Percentiles rank a stretch among this genome's conserved stretches.
Evolutionary conservation across 2,797 vertebrate genomes (phyloP).

Genomic region (Anas bernieri): DNA sequence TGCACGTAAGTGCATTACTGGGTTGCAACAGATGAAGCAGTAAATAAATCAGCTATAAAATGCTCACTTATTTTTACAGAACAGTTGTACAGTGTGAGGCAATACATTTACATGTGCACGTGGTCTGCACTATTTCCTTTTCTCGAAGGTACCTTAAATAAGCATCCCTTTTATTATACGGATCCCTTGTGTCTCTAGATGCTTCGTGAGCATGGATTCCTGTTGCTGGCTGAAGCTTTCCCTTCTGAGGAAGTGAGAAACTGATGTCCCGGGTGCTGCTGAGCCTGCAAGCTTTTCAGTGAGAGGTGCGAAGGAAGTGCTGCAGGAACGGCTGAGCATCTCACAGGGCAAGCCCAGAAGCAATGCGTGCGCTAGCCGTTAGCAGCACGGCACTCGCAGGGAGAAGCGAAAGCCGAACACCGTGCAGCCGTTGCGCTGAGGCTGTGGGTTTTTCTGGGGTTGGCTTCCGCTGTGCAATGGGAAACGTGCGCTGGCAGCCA

Average conservation of each 20-base stretch:
- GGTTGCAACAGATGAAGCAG: neutral
- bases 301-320: neutral
- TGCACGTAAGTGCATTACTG: accelerated
- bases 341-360: accelerated
- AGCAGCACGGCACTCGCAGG: accelerated
- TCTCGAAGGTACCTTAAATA: neutral
- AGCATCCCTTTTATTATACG: neutral
- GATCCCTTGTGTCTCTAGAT: neutral
- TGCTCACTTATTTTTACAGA: accelerated
- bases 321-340: neutral
- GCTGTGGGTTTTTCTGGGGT: neutral
- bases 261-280: accelerated
- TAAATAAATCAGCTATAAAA: neutral
- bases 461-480: neutral
- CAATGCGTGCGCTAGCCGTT: neutral
- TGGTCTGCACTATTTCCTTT: neutral
- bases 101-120: accelerated
- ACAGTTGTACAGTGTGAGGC: neutral
- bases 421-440: neutral
- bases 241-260: neutral
- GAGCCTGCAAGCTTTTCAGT: accelerated
- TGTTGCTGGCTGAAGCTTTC: neutral
- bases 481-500: neutral
- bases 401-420: neutral
- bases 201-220: neutral